Evolutionary conservation across 2,113 vertebrate genomes (phyloP), one percentile per base, ranked within the genome.

Genomic region (Scophthalmus maximus): DNA sequence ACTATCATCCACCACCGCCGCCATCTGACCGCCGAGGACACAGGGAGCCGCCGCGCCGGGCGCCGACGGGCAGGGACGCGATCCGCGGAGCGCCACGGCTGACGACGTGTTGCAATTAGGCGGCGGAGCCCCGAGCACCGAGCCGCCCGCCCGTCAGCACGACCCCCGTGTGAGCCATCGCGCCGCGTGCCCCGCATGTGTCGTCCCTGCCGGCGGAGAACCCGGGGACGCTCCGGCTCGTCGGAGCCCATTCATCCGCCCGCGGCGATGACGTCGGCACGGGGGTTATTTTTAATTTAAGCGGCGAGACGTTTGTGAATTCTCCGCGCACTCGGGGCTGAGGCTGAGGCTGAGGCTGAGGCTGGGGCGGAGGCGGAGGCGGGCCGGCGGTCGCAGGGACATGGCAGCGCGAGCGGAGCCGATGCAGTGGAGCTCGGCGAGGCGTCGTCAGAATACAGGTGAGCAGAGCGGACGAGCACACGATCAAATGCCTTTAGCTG

Each of bases 381-480:
- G 74, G 60, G 58, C 79, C 80, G 74, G 63, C 82, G 58, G 52
- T 56, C 73, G 82, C 74, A 49, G 81, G 91, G 92, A 93, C 74
- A 92, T 93, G 93, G 93, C 90, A 91, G 81, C 79, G 82, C 82
- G 84, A 89, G 81, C 76, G 84, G 88, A 89, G 87, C 87, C 78
- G 74, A 86, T 81, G 89, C 86, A 88, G 88, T 79, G 89, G 92
- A 79, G 92, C 84, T 88, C 74, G 78, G 74, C 77, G 76, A 83
- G 89, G 85, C 88, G 79, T 77, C 83, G 84, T 91, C 82, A 91
- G 84, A 84, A 92, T 66, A 88, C 93, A 93, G 92, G 93, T 93
- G 84, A 91, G 92, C 61, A 23, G n/a, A n/a, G 56, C 61, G 10
- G 42, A 62, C 40, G 42, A n/a, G 20, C 15, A 38, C 23, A n/a